Base-by-base conservation (phyloP, 35 echinoderm and acorn worm genomes). In the Heliocidaris tuberculata region DNA sequence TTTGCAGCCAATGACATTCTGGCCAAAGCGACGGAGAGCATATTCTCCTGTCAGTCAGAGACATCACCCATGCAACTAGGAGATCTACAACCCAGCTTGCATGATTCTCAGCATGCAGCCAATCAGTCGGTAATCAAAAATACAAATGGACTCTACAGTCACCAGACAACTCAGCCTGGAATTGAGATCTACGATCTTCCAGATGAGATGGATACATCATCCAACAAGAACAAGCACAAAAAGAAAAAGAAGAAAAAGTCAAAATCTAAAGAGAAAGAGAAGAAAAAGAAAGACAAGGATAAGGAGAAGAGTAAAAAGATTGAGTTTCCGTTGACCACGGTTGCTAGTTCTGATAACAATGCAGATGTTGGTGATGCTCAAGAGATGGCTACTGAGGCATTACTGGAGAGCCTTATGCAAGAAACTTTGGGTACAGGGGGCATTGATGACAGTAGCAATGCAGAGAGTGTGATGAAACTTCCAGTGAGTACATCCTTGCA, bases 1-100 rank as follows among this genome's bases (percentile, higher is more conserved):
- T 93, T 93, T 65, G 31, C 90, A 49, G 85, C 94, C 50, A 94
- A 97, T 50, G 97, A 97, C 78, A 97, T 97, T 32, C 92, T 97
- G 10, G 97, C 97, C 85, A 96, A 96, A 91, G 97, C 97, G 19
- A 95, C 97, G 49, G 97, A 96, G 50, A 96, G 95, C 16, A 97
- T 97, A 31, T 97, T 97, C 90, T 95, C 96, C 4, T 70, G 35
- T 10, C 31, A 90, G 50, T 85, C 50, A 13, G 95, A 96, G 30
- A 95, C 61, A 31, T 96, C 95, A 2, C 96, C 96, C 0, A 48
- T 97, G 47, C 94, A 93, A 47, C 54, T 96, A 19, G 85, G 93
- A 50, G 95, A 93, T 59, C 91, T 93, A 13, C 85, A 95, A 48
- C 94, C 86, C 86, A n/a, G 86, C 13, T 30, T 89, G 91, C 49